Conservation (phyloP, 2,797 vertebrate genomes). For the Trachurus trachurus region DNA sequence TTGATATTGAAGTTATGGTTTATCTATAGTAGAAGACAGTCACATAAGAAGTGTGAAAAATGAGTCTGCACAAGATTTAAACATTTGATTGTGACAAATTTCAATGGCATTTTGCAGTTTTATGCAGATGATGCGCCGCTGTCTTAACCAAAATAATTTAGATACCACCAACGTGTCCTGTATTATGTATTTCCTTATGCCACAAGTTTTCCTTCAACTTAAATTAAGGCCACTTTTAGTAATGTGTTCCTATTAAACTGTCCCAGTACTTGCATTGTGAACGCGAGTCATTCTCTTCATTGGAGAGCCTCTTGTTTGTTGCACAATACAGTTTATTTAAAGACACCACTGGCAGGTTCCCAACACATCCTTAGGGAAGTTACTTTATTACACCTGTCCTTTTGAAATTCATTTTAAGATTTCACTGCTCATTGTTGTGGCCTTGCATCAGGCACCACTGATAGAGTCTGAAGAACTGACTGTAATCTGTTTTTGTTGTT, state of each 20-base stretch:
- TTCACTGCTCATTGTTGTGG: too few relatives aligned
- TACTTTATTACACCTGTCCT: background rate
- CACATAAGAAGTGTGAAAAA: constrained; percentile 51
- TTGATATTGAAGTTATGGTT: constrained; percentile 33
- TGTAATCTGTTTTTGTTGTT: too few relatives aligned
- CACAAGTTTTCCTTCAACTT: background rate
- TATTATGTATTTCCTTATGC: background rate
- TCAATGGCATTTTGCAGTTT: background rate
- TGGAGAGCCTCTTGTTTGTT: background rate
- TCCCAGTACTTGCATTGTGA: background rate
- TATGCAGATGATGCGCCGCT: constrained; percentile 11
- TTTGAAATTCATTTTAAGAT: background rate
- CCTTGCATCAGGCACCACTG: too few relatives aligned
- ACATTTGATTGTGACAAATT: background rate
- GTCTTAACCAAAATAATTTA: background rate
- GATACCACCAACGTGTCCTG: background rate
- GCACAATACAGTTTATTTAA: background rate
- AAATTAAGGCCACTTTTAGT: background rate
- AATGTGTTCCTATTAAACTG: background rate
- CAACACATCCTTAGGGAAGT: background rate
- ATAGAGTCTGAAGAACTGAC: too few relatives aligned
- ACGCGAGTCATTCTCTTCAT: background rate
- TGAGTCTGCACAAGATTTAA: constrained; percentile 19
- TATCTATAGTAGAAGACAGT: constrained; percentile 38
- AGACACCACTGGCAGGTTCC: background rate